phyloP scores from a whole-genome alignment of 2,888 invertebrate genomes.

The Cosmopolites sordidus region DNA sequence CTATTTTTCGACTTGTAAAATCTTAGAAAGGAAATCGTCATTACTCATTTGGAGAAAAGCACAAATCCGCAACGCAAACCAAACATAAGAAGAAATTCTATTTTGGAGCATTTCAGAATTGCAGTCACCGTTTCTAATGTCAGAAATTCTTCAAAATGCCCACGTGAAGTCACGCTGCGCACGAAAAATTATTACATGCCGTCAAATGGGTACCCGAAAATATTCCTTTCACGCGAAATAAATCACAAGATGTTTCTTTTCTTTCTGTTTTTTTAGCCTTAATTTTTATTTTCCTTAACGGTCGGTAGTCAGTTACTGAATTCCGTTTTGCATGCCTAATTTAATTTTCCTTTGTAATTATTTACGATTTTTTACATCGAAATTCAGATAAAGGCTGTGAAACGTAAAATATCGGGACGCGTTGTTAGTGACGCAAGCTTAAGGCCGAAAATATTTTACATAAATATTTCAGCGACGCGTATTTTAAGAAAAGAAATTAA shows the following conservation, averaged over 20 bases:
- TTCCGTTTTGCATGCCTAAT: constrained; percentile 1
- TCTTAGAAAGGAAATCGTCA: too few species aligned
- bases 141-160: not conserved
- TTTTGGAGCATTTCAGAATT: not conserved
- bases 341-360: constrained; percentile 1
- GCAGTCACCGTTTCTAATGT: not conserved
- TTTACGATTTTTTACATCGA: not conserved
- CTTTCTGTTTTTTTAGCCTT: too few species aligned
- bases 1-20: too few species aligned
- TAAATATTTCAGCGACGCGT: constrained; percentile 16
- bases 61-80: too few species aligned
- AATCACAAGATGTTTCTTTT: not conserved
- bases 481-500: not conserved
- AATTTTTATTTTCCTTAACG: not conserved
- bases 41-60: too few species aligned
- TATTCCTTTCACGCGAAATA: not conserved
- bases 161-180: not conserved
- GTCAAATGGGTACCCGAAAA: not conserved
- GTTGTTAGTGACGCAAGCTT: constrained; percentile 6
- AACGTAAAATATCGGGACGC: constrained; percentile 2
- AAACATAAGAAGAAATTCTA: too few species aligned
- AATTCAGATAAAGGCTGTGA: not conserved
- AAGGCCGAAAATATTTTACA: constrained; percentile 9
- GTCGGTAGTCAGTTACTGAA: not conserved
- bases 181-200: not conserved